A percentile compares a stretch with the other conserved stretches of the same genome.
phyloP scores from a whole-genome alignment of 1,140 invertebrate species.

The Anastatus disparis region DNA sequence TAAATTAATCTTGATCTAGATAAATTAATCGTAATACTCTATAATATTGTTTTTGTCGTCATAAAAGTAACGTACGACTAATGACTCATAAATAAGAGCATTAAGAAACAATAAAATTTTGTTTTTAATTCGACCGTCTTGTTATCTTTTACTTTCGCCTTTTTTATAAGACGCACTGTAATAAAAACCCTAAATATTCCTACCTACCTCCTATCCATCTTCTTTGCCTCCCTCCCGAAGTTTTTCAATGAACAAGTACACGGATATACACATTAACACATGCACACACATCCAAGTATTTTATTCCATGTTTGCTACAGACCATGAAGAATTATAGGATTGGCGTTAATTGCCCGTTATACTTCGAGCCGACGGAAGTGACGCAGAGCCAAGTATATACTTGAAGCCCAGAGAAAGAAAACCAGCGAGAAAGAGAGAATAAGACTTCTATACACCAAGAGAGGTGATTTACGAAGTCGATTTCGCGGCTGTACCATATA shows the following conservation, averaged over 20 bases:
- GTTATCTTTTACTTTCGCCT: too few relatives aligned
- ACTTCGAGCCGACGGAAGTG: slow-evolving; percentile 37
- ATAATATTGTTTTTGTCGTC: too few relatives aligned
- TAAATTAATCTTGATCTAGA: too few relatives aligned
- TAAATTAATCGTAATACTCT: too few relatives aligned
- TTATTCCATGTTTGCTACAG: neutral
- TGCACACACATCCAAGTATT: neutral
- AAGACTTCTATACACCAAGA: neutral
- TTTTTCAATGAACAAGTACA: slow-evolving; percentile 32
- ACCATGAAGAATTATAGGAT: slow-evolving; percentile 42
- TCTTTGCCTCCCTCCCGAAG: neutral
- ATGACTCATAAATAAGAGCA: too few relatives aligned
- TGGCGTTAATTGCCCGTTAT: slow-evolving; percentile 45
- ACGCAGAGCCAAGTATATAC: too few relatives aligned
- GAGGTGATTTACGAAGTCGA: slow-evolving; percentile 43
- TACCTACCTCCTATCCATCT: neutral
- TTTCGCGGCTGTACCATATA: slow-evolving; percentile 26
- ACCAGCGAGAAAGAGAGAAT: too few relatives aligned
- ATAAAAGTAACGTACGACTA: too few relatives aligned
- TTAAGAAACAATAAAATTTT: too few relatives aligned
- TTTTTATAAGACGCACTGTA: too few relatives aligned
- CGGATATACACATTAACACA: neutral
- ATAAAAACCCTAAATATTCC: neutral
- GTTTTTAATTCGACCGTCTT: too few relatives aligned
- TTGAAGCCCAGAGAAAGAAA: too few relatives aligned